A percentile compares a stretch with the other conserved stretches of the same genome.
These are phyloP conservation scores for Hipposideros armiger DNA, from an alignment of 2,113 vertebrate species.

Conservation along the genomic window DNA sequence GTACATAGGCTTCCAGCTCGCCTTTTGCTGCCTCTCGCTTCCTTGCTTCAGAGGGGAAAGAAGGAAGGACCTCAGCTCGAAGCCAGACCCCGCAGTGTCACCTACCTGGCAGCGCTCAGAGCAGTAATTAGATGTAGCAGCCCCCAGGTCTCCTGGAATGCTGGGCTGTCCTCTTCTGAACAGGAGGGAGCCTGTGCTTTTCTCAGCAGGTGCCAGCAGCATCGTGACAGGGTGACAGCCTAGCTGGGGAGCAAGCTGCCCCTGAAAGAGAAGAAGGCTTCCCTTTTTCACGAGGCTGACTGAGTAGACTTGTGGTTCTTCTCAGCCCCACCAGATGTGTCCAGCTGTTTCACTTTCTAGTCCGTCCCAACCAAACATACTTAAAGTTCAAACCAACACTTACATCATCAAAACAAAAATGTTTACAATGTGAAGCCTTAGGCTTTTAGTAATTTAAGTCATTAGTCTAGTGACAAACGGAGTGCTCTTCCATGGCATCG, in stretches of 20 bases:
- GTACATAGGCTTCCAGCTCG: not conserved
- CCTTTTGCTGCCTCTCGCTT: not conserved
- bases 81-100: not conserved
- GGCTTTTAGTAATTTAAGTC: conserved; percentile 54
- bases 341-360: conserved; percentile 66
- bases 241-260: not conserved
- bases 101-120: not conserved
- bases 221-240: not conserved
- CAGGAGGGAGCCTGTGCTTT: not conserved
- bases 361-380: conserved; percentile 26
- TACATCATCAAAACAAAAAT: conserved; percentile 68
- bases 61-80: not conserved
- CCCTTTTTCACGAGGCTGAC: not conserved
- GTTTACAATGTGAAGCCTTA: conserved; percentile 17
- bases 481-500: not conserved
- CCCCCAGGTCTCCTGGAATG: not conserved
- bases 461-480: conserved; percentile 16
- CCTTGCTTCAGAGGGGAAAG: not conserved
- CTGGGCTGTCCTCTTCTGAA: not conserved
- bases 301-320: conserved; percentile 10
- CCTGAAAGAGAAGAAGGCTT: not conserved
- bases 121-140: not conserved
- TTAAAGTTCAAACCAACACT: conserved; percentile 68
- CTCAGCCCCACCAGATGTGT: conserved; percentile 40
- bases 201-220: not conserved